A percentile compares a stretch with the other conserved stretches of the same genome.
Evolutionary conservation across 1,140 invertebrate species (phyloP).

Genomic region (Temnothorax curvispinosus): DNA sequence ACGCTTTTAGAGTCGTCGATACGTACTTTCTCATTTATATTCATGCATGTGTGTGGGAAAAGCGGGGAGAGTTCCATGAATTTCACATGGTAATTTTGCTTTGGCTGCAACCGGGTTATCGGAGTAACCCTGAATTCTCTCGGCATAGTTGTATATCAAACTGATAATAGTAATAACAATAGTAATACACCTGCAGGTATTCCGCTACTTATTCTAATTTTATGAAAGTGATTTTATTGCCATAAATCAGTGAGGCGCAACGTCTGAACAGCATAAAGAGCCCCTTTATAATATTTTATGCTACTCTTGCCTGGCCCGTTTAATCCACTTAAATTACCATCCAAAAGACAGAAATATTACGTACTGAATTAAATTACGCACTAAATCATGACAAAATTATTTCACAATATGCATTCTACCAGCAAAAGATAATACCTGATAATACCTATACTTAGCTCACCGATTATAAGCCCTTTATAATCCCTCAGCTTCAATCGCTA

Average conservation of each 20-base stretch:
- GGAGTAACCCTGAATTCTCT: constrained; percentile 6
- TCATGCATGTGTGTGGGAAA: background rate
- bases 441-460: background rate
- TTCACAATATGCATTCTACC: background rate
- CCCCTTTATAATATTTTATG: constrained; percentile 21
- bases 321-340: constrained; percentile 45
- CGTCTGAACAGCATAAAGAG: background rate
- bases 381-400: constrained; percentile 5
- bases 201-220: constrained; percentile 38
- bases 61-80: constrained; percentile 22
- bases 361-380: background rate
- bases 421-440: background rate
- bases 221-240: constrained; percentile 13
- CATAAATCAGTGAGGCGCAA: constrained; percentile 17
- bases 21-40: background rate
- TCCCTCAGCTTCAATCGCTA: background rate
- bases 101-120: constrained; percentile 22
- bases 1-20: background rate
- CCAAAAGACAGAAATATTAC: background rate
- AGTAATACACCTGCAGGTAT: background rate
- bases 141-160: constrained; percentile 29
- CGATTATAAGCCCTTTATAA: background rate
- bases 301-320: background rate
- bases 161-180: constrained; percentile 26
- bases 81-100: constrained; percentile 24